phyloP scores from a whole-genome alignment of 2,113 vertebrate genomes.

The Petrocephalus microphthalmus region DNA sequence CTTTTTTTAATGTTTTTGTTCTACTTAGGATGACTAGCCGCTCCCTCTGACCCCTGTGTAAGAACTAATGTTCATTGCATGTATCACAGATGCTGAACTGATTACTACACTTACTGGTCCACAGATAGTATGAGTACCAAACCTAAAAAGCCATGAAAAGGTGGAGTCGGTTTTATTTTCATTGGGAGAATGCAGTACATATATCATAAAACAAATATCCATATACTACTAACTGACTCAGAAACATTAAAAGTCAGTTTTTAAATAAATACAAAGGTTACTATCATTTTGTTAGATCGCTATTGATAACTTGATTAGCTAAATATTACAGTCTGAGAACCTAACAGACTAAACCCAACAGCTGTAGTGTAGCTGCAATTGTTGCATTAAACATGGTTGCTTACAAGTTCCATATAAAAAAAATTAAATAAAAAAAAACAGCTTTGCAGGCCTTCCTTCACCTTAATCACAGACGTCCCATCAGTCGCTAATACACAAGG shows the following conservation, averaged over 20 bases:
- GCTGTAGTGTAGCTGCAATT: slow-evolving; percentile 5
- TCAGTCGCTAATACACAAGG: neutral
- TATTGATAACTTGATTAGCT: slow-evolving; percentile 51
- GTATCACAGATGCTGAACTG: neutral
- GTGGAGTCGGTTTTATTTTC: neutral
- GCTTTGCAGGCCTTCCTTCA: neutral
- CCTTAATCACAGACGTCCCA: neutral
- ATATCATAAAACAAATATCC: neutral
- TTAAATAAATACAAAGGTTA: slow-evolving; percentile 46
- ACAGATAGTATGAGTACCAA: neutral
- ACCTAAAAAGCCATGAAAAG: neutral
- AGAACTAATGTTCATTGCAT: neutral
- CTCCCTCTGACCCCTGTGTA: neutral
- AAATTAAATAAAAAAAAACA: slow-evolving; percentile 5
- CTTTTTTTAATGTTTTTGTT: neutral
- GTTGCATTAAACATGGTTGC: neutral
- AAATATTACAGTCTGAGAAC: slow-evolving; percentile 42
- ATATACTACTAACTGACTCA: slow-evolving; percentile 19
- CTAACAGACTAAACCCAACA: slow-evolving; percentile 20
- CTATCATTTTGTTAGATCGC: slow-evolving; percentile 54
- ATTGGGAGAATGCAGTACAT: neutral
- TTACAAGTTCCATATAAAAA: neutral
- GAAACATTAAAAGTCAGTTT: slow-evolving; percentile 40
- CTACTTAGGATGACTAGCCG: neutral
- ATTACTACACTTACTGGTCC: neutral